Conservation (phyloP, 2,797 vertebrate genomes). For the Corythornis leucogaster region DNA sequence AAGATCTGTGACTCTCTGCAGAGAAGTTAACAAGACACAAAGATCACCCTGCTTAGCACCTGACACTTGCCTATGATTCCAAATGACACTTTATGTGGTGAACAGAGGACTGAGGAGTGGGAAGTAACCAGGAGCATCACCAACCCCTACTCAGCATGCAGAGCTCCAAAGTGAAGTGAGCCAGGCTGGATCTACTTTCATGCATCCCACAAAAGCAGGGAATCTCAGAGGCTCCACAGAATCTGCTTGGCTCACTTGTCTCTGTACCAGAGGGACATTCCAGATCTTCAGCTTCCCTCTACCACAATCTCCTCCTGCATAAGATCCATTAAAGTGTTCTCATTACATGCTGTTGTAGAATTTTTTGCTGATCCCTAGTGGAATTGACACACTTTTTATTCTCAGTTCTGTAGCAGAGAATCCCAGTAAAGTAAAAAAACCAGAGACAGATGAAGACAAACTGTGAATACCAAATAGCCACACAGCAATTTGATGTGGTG, state of each 20-base stretch:
- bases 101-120: not conserved
- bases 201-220: not conserved
- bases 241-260: not conserved
- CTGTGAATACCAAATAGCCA: not conserved
- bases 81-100: not conserved
- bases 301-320: not conserved
- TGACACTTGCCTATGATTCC: not conserved
- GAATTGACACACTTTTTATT: not conserved
- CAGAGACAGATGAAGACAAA: not conserved
- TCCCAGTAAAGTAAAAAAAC: not conserved
- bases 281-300: not conserved
- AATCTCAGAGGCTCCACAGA: not conserved
- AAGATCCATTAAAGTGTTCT: not conserved
- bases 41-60: not conserved
- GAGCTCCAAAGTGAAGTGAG: not conserved
- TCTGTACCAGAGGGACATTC: not conserved
- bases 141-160: not conserved
- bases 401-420: not conserved
- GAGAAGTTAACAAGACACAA: not conserved
- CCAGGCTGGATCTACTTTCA: not conserved
- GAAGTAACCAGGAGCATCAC: not conserved
- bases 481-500: not conserved
- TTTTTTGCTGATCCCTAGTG: not conserved
- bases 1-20: not conserved
- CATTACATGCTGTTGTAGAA: not conserved